Conservation (phyloP, 2,113 vertebrate species). For the Macrotus californicus region DNA sequence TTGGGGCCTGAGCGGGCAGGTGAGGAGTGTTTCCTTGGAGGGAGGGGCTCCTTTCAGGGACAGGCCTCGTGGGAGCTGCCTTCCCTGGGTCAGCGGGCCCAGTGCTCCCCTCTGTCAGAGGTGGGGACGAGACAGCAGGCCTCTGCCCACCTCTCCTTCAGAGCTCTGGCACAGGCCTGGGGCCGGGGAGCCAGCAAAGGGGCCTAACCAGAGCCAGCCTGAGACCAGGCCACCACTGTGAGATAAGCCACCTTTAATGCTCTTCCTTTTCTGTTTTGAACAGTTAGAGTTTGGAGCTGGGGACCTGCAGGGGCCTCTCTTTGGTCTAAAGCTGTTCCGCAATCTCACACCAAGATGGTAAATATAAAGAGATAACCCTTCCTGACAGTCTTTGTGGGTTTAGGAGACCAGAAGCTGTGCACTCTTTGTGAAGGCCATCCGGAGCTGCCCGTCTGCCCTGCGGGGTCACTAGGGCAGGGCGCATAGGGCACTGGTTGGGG, state of each 20-base stretch:
- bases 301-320: conserved; percentile 92
- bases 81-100: too few relatives aligned
- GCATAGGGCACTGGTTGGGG: not conserved
- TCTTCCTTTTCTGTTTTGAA: conserved; percentile 29
- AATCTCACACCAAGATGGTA: conserved; percentile 95
- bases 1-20: not conserved
- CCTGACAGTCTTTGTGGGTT: not conserved
- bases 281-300: conserved; percentile 96
- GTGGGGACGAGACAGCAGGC: not conserved
- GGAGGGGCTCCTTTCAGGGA: not conserved
- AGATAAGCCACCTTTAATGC: not conserved
- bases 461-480: not conserved
- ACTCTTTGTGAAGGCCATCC: not conserved
- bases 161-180: not conserved
- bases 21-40: rapidly evolving
- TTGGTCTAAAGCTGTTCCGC: conserved; percentile 95
- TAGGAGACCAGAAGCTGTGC: not conserved
- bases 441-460: not conserved
- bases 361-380: conserved; percentile 47
- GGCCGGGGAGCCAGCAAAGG: not conserved
- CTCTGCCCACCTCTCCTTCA: not conserved
- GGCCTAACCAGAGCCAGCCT: rapidly evolving
- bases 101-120: not conserved
- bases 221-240: not conserved
- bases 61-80: not conserved